phyloP scores from a whole-genome alignment of 2,888 invertebrate species.

The Melinaea marsaeus region DNA sequence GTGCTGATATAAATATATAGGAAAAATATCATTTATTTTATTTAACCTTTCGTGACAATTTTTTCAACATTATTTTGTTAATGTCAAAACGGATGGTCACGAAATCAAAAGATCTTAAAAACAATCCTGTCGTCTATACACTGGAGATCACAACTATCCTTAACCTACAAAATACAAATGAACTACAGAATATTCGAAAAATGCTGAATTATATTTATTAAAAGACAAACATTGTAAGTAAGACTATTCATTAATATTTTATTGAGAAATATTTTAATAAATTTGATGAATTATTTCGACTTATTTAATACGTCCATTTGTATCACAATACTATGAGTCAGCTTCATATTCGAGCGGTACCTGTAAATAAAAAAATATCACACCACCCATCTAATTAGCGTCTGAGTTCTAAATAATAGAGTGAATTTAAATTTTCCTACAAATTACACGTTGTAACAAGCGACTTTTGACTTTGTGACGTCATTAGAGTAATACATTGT shows the following conservation, averaged over 20 bases:
- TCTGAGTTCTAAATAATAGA: not conserved
- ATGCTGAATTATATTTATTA: not conserved
- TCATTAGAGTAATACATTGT: not conserved
- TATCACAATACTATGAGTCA: conserved; percentile 60
- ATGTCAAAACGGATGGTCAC: conserved; percentile 10
- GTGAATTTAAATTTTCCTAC: not conserved
- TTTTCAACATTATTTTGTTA: conserved; percentile 2
- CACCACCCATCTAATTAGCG: not conserved
- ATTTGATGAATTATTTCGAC: conserved; percentile 18
- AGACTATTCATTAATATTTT: not conserved
- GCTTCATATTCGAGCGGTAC: conserved; percentile 38
- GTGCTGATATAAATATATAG: conserved; percentile 11
- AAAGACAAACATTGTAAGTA: not conserved
- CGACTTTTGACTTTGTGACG: too few species aligned
- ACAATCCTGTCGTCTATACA: conserved; percentile 49
- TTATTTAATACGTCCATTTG: conserved; percentile 60
- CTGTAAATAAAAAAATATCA: conserved; percentile 30
- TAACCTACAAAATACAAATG: conserved; percentile 52
- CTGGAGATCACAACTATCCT: conserved; percentile 71
- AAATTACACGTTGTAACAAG: too few species aligned
- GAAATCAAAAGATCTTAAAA: conserved; percentile 31
- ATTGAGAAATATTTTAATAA: conserved; percentile 5
- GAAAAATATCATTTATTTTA: conserved; percentile 7
- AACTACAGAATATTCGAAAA: conserved; percentile 1
- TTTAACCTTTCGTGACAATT: conserved; percentile 12